Conservation (phyloP, 1,140 invertebrate genomes). For the Dendrolimus kikuchii region DNA sequence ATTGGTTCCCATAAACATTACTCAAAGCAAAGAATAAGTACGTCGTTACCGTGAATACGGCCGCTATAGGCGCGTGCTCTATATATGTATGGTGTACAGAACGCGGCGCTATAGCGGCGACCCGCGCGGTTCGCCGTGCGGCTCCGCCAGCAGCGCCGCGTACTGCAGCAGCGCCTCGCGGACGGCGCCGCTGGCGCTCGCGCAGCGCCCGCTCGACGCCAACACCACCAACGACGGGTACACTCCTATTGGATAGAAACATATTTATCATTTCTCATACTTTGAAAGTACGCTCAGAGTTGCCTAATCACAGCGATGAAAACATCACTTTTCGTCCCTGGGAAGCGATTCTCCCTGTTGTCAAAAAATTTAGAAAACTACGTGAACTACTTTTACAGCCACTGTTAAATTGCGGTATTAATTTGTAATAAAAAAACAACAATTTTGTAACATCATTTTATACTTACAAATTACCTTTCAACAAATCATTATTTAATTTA, state of each 20-base stretch:
- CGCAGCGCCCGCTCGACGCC: constrained; percentile 84
- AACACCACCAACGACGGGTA: constrained; percentile 94
- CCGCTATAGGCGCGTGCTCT: constrained; percentile 33
- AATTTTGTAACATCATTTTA: too few species aligned
- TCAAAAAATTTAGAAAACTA: too few species aligned
- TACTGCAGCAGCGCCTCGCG: constrained; percentile 92
- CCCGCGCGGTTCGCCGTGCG: constrained; percentile 28
- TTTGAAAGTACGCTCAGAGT: too few species aligned
- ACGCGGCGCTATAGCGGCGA: constrained; percentile 62
- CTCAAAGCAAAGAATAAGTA: background rate
- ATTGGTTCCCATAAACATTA: too few species aligned
- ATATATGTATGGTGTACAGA: constrained; percentile 49
- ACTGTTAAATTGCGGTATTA: too few species aligned
- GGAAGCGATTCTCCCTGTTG: too few species aligned
- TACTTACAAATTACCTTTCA: too few species aligned
- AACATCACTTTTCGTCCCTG: too few species aligned
- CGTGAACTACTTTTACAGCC: too few species aligned
- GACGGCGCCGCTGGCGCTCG: constrained; percentile 86
- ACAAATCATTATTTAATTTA: too few species aligned
- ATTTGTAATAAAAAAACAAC: too few species aligned
- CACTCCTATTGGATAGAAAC: constrained; percentile 68
- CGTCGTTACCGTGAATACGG: background rate
- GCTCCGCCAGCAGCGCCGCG: constrained; percentile 85
- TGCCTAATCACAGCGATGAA: too few species aligned
- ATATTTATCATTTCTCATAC: background rate